Evolutionary conservation across 2,797 vertebrate genomes (phyloP).

Genomic region (Tapera naevia): DNA sequence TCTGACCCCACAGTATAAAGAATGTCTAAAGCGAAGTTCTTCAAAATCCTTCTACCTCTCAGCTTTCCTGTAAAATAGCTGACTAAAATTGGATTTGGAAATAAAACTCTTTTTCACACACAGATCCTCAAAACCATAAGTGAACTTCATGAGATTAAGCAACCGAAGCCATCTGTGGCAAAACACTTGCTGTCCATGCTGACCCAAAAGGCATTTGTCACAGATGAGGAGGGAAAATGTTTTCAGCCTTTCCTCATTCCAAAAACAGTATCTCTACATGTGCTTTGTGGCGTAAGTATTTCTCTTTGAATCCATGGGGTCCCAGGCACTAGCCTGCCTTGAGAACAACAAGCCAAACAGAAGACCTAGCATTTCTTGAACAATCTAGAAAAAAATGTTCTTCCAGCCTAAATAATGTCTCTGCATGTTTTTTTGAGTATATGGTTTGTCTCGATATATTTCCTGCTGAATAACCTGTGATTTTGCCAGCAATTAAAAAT

Average conservation of each 20-base stretch:
- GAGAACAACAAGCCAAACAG: background rate
- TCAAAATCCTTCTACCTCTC: background rate
- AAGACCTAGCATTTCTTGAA: background rate
- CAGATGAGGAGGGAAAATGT: fast-evolving
- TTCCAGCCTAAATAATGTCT: background rate
- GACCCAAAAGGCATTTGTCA: background rate
- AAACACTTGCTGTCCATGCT: background rate
- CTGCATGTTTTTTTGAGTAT: background rate
- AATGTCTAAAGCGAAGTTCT: background rate
- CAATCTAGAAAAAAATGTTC: background rate
- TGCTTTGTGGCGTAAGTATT: background rate
- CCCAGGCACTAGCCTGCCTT: background rate
- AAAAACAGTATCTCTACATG: background rate
- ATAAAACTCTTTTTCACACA: background rate
- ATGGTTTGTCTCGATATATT: background rate
- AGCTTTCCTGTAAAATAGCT: background rate
- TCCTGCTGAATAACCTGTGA: conserved; percentile 29
- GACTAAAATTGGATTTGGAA: too few relatives aligned
- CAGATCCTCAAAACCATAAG: background rate
- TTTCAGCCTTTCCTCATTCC: background rate
- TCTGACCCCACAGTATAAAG: background rate
- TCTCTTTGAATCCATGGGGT: background rate
- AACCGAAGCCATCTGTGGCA: fast-evolving
- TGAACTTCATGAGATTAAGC: background rate
- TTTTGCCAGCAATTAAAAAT: conserved; percentile 33